phyloP scores from a whole-genome alignment of 2,888 invertebrate species.

The Plagodis pulveraria region DNA sequence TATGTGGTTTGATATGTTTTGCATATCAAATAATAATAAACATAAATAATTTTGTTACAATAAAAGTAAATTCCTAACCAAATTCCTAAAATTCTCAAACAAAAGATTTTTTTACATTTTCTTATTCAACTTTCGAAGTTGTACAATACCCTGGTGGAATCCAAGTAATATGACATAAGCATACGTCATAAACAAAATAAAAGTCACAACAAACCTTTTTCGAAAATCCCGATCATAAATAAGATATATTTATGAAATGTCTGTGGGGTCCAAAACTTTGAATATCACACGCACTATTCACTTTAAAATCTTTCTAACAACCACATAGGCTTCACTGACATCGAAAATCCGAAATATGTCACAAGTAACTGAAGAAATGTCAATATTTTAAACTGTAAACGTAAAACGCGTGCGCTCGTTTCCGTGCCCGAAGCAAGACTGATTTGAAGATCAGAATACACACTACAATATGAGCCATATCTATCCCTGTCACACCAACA shows the following conservation, averaged over 20 bases:
- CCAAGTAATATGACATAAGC: constrained; percentile 15
- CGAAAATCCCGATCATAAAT: constrained; percentile 30
- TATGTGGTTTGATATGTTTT: too few species aligned
- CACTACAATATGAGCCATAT: constrained; percentile 61
- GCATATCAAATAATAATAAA: too few species aligned
- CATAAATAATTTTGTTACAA: too few species aligned
- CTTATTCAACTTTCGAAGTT: too few species aligned
- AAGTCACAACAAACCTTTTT: constrained; percentile 31
- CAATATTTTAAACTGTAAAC: constrained; percentile 5
- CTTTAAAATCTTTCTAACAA: constrained; percentile 3
- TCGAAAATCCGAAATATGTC: constrained; percentile 21
- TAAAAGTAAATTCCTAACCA: too few species aligned
- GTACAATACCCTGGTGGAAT: constrained; percentile 4
- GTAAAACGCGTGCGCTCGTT: constrained; percentile 28
- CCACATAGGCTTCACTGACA: constrained; percentile 2
- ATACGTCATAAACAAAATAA: constrained; percentile 24
- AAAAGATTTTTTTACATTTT: too few species aligned
- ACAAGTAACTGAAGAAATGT: constrained; percentile 16
- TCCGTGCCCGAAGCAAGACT: constrained; percentile 51
- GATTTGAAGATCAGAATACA: constrained; percentile 44
- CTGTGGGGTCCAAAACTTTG: constrained; percentile 17
- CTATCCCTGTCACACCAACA: constrained; percentile 47
- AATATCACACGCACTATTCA: constrained; percentile 14
- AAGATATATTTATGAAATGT: constrained; percentile 27
- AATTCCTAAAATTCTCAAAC: too few species aligned